Percentiles rank a stretch among this genome's conserved stretches.
Evolutionary conservation across 2,888 invertebrate species (phyloP).

Genomic region (Acholoe squamosa): DNA sequence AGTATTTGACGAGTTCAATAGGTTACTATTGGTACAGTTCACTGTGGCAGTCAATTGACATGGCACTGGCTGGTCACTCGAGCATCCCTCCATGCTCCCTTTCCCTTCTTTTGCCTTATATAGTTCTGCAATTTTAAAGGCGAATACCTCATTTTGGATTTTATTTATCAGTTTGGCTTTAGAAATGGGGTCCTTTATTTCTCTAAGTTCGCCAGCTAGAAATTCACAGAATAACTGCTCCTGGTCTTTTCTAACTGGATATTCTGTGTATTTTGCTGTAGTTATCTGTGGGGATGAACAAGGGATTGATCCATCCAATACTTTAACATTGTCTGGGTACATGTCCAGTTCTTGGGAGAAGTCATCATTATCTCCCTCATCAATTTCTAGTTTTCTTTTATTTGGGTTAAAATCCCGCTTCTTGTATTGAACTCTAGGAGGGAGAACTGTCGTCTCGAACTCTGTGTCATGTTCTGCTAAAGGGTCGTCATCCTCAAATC

Average conservation of each 20-base stretch:
- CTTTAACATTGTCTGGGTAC: background rate
- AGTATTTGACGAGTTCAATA: background rate
- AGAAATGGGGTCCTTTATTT: slow-evolving; percentile 8
- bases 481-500: background rate
- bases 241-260: slow-evolving; percentile 2
- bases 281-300: background rate
- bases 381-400: background rate
- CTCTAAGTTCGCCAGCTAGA: slow-evolving; percentile 13
- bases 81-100: background rate
- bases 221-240: slow-evolving; percentile 33
- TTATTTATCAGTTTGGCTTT: slow-evolving; percentile 4
- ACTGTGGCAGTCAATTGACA: background rate
- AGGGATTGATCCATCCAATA: background rate
- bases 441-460: background rate
- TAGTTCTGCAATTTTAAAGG: background rate
- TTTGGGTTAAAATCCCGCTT: background rate
- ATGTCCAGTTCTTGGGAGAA: background rate
- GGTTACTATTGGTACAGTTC: background rate
- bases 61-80: background rate
- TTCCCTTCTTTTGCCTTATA: background rate
- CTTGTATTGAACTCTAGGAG: slow-evolving; percentile 1
- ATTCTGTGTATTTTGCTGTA: background rate
- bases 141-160: slow-evolving; percentile 25
- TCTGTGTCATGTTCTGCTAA: background rate
- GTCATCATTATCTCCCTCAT: background rate